Evolutionary conservation across 2,113 vertebrate genomes (phyloP), one percentile per base, ranked within the genome.

Genomic region (Arothron firmamentum): DNA sequence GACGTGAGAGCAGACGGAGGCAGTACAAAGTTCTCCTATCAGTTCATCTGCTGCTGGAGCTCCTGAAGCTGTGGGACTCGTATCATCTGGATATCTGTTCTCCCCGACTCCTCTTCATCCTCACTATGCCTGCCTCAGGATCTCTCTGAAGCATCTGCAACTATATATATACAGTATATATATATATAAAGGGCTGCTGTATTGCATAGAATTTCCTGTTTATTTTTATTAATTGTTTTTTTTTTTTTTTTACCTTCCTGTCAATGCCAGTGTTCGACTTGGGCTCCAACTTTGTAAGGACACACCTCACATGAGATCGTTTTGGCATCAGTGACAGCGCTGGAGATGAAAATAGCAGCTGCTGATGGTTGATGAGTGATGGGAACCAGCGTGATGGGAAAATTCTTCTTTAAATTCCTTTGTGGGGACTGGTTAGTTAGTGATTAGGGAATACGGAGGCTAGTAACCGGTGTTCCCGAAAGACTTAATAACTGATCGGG

Each of bases 361-460:
- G 69, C 57, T 81, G 83, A 88, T 85, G 83, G 85, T 81, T 90
- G 85, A 90, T 87, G 85, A 88, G 65, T 65, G 73, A 68, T 63
- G 52, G 43, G 74, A 79, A 67, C 43, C 60, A 77, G 79, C 75
- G 66, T 79, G 6, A 28, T 3, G 78, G 74, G 74, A 63, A 71
- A 56, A 81, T 81, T 82, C 74, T 4, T 41, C 66, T 83, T 81
- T 80, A 77, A 83, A 87, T 82, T 81, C 69, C 48, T 66, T 56
- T 3, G 62, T 5, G 13, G 6, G 6, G 6, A 28, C 21, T 23
- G 3, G 21, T 28, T 28, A 7, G 25, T 28, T 28, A 28, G 25
- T 5, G 4, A 28, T 28, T 28, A 28, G 25, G 25, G 6, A 28
- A 28, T 28, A 28, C 4, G 4, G 4, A 28, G 25, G 25, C 25